phyloP scores from a whole-genome alignment of 2,113 vertebrate genomes.

The Daubentonia madagascariensis region DNA sequence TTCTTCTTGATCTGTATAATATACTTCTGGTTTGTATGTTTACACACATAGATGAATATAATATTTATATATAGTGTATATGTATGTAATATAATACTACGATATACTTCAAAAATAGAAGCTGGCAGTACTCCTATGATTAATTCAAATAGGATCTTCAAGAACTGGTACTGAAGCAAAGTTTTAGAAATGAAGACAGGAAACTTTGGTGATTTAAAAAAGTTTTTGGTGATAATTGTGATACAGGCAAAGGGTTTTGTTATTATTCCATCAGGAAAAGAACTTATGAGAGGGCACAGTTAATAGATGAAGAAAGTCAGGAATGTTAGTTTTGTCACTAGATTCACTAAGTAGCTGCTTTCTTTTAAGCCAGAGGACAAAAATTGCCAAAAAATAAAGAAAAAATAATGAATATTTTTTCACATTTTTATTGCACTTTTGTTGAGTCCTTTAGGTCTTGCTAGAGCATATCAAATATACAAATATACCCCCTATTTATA shows the following conservation, averaged over 20 bases:
- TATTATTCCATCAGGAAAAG: slow-evolving; percentile 53
- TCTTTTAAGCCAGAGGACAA: not conserved
- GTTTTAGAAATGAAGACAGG: not conserved
- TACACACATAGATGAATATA: not conserved
- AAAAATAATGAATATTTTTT: not conserved
- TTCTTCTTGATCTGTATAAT: not conserved
- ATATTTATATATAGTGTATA: not conserved
- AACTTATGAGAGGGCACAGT: not conserved
- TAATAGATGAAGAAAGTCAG: slow-evolving; percentile 38
- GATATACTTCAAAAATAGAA: not conserved
- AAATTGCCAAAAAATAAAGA: not conserved
- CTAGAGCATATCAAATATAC: not conserved
- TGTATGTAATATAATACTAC: not conserved
- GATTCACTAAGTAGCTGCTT: not conserved
- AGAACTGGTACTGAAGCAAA: not conserved
- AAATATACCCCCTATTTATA: not conserved
- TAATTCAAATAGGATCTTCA: slow-evolving; percentile 24
- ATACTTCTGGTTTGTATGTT: not conserved
- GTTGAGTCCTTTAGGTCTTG: not conserved
- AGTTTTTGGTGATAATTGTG: slow-evolving; percentile 32
- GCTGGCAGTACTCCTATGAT: not conserved
- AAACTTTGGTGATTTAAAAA: not conserved
- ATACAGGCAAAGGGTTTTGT: slow-evolving; percentile 36
- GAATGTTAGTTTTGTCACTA: not conserved
- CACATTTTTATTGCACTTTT: not conserved